Evolutionary conservation across 2,888 invertebrate species (phyloP).

Genomic region (Epistrophella euchroma): DNA sequence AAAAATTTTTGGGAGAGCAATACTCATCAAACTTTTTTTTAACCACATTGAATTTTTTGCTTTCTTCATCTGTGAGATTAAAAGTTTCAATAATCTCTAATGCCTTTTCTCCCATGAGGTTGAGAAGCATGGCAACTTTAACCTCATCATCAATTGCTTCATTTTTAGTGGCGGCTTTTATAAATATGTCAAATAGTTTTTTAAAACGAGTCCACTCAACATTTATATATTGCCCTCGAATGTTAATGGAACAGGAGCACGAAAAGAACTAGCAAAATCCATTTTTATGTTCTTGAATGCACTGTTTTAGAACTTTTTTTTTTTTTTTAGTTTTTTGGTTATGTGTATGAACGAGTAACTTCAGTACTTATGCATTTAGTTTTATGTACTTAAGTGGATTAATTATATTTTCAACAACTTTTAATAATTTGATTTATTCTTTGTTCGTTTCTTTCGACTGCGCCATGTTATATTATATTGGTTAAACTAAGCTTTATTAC

Average conservation of each 20-base stretch:
- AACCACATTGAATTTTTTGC: background rate
- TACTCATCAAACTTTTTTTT: background rate
- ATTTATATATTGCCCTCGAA: constrained; percentile 18
- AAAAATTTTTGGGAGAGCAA: background rate
- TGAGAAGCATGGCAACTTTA: background rate
- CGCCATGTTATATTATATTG: background rate
- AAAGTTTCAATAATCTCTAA: constrained; percentile 1
- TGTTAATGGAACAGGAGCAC: constrained; percentile 12
- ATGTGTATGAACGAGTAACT: too few species aligned
- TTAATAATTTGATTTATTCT: background rate
- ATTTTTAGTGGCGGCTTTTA: constrained; percentile 1
- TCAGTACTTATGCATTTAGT: too few species aligned
- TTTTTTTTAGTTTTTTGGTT: too few species aligned
- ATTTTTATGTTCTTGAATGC: background rate
- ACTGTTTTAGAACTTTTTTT: too few species aligned
- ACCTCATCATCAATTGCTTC: constrained; percentile 1
- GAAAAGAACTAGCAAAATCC: constrained; percentile 1
- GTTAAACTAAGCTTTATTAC: too few species aligned
- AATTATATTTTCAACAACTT: background rate
- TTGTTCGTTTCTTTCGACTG: background rate
- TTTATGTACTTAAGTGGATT: too few species aligned
- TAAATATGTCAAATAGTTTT: constrained; percentile 6
- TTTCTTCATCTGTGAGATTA: background rate
- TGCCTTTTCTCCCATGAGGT: constrained; percentile 1
- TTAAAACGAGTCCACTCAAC: constrained; percentile 9